Conservation (phyloP, 2,888 invertebrate genomes). For the Tetrapedia diversipes region DNA sequence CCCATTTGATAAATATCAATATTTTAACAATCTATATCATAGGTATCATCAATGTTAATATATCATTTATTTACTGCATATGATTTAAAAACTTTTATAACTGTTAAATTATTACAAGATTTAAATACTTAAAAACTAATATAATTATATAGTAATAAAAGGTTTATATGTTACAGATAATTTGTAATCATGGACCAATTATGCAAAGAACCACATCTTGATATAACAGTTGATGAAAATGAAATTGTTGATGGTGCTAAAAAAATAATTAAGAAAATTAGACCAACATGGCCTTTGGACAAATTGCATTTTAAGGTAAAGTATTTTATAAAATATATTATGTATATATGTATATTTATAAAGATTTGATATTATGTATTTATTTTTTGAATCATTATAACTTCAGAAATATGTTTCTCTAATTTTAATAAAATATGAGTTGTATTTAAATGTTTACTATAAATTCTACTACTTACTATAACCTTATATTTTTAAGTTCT, state of each 20-base stretch:
- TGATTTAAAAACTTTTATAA: neutral
- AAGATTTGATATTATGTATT: neutral
- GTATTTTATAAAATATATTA: slow-evolving; percentile 16
- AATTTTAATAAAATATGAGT: slow-evolving; percentile 3
- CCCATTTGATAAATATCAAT: slow-evolving; percentile 23
- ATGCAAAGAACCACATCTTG: slow-evolving; percentile 82
- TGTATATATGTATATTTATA: neutral
- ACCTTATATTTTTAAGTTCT: neutral
- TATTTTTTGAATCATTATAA: slow-evolving; percentile 20
- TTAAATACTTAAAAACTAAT: neutral
- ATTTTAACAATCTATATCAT: neutral
- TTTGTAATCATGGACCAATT: slow-evolving; percentile 60
- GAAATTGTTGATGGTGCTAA: slow-evolving; percentile 88
- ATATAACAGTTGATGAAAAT: slow-evolving; percentile 87
- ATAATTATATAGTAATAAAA: neutral
- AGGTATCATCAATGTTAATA: neutral
- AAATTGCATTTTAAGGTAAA: slow-evolving; percentile 89
- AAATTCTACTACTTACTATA: neutral
- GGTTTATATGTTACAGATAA: slow-evolving; percentile 22
- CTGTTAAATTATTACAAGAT: neutral
- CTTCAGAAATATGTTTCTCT: slow-evolving; percentile 1
- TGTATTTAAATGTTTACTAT: slow-evolving; percentile 11
- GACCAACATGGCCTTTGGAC: slow-evolving; percentile 88
- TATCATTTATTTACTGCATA: neutral
- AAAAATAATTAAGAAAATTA: slow-evolving; percentile 87